Base-by-base conservation (phyloP, 2,888 invertebrate genomes). In the Bugulina stolonifera region DNA sequence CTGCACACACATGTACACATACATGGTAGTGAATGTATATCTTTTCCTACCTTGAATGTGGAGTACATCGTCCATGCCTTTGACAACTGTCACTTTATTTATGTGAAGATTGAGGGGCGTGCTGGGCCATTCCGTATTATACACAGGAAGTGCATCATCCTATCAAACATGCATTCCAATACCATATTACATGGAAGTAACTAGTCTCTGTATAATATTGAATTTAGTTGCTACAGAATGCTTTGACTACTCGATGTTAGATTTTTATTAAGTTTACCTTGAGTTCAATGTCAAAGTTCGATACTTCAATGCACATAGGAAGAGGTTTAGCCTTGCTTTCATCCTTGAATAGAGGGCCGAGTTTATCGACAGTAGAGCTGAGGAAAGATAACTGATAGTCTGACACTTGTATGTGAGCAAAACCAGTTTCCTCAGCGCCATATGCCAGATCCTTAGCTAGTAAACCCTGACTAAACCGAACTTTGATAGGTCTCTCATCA, bases 291-390 rank as follows among this genome's bases (percentile, higher is more conserved):
- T 73, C 71, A 22, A 78, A 73, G 73, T 79, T 75, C 2, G 72
- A 72, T n/a, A 79, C 73, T 32, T 76, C 75, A 5, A 80, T 57
- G 29, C 75, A 89, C 79, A 93, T 86, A 1, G 94, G 93, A 85
- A 94, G 89, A 0, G 93, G 91, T 73, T 90, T 89, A 0, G 89
- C 89, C 32, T 91, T 87, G 54, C 92, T 88, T 86, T 95, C 94
- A 83, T 95, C 94, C 81, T 94, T 94, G 0, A 91, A 87, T 75
- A 95, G 88, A 83, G 93, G 94, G 0, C 90, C 88, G 22, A 95
- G 85, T 18, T 92, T 93, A 52, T 90, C 88, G 0, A 93, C 88
- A 0, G 92, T 92, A 80, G 92, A 92, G 90, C 92, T 91, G 71
- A 90, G 90, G n/a, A 64, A 64, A 3, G 72, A 79, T 77, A 69